Percentiles rank a stretch among this genome's conserved stretches.
phyloP scores from a whole-genome alignment of 2,113 vertebrate species.

The Atlantisia rogersi region DNA sequence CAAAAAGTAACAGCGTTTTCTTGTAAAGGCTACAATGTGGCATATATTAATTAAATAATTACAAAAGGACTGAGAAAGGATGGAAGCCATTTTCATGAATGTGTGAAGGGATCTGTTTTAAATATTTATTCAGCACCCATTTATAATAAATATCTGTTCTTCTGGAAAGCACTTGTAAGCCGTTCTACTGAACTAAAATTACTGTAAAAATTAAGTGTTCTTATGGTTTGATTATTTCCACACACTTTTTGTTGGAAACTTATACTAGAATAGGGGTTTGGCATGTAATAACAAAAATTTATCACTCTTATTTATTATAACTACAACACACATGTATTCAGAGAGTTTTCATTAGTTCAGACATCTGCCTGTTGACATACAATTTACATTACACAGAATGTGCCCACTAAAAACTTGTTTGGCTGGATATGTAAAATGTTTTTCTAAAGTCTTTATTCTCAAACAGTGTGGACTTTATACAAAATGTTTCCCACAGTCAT shows the following conservation, averaged over 20 bases:
- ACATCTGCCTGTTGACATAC: slow-evolving; percentile 1
- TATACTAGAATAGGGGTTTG: not conserved
- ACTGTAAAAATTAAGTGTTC: not conserved
- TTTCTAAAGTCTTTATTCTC: not conserved
- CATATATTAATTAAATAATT: not conserved
- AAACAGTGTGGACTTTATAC: not conserved
- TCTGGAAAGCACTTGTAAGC: not conserved
- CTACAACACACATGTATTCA: not conserved
- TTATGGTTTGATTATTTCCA: slow-evolving; percentile 10
- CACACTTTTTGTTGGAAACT: slow-evolving; percentile 4
- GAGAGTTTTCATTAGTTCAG: slow-evolving; percentile 28
- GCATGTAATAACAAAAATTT: not conserved
- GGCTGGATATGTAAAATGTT: not conserved
- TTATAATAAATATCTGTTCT: not conserved
- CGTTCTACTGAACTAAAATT: not conserved
- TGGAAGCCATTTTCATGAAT: not conserved
- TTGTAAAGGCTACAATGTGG: not conserved
- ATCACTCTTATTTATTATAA: not conserved
- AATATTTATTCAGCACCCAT: not conserved
- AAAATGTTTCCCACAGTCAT: not conserved
- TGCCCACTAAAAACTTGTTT: not conserved
- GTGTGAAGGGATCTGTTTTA: not conserved
- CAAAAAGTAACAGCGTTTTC: not conserved
- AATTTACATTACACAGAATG: not conserved
- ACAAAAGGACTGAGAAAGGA: not conserved